These are phyloP conservation scores for Orius insidiosus DNA, from an alignment of 1,140 invertebrate genomes.

Conservation along the genomic window DNA sequence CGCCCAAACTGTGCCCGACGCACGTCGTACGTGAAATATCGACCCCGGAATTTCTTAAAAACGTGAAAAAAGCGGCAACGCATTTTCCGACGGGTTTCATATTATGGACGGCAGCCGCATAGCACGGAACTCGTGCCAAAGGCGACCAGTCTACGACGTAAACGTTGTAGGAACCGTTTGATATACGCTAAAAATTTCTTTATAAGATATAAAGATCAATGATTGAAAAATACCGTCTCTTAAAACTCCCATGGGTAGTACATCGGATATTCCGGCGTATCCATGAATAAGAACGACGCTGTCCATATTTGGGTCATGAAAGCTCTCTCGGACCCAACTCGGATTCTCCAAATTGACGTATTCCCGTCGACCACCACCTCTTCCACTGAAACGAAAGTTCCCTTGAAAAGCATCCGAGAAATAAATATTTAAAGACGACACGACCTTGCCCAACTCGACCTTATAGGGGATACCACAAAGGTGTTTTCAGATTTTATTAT, in stretches of 20 bases:
- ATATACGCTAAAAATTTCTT: slow-evolving; percentile 44
- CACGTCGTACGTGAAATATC: slow-evolving; percentile 41
- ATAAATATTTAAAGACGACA: background rate
- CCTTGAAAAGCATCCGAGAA: no score
- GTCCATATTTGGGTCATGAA: slow-evolving; percentile 44
- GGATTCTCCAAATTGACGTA: slow-evolving; percentile 32
- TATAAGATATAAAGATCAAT: background rate
- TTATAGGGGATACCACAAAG: no score
- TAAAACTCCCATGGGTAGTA: slow-evolving; percentile 21
- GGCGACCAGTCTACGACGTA: slow-evolving; percentile 49
- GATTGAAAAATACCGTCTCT: slow-evolving; percentile 21
- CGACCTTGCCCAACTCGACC: background rate
- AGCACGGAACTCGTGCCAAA: slow-evolving; percentile 41
- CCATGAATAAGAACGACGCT: slow-evolving; percentile 52
- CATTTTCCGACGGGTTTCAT: slow-evolving; percentile 40
- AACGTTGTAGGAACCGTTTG: slow-evolving; percentile 40
- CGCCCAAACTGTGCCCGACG: slow-evolving; percentile 55
- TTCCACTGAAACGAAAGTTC: slow-evolving; percentile 1
- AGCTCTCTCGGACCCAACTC: slow-evolving; percentile 44
- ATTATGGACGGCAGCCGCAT: slow-evolving; percentile 44
- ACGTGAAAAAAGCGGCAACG: slow-evolving; percentile 35
- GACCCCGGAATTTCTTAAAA: slow-evolving; percentile 38
- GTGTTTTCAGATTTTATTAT: no score
- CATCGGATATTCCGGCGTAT: slow-evolving; percentile 40
- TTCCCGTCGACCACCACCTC: slow-evolving; percentile 14